Conservation (phyloP, 2,888 invertebrate species). For the Acleris holmiana region DNA sequence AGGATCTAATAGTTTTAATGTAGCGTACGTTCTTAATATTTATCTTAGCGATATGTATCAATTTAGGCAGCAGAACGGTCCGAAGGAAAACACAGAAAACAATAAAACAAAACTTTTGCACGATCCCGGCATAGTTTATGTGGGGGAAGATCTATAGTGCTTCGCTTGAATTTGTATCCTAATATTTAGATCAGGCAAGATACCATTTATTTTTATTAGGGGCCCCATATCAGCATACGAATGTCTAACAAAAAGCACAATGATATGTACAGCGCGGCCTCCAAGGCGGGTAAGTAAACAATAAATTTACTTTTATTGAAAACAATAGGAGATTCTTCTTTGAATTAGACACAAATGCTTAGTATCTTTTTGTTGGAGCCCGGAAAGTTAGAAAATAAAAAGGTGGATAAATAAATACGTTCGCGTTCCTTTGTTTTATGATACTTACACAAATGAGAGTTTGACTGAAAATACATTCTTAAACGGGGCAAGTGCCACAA, state of each 20-base stretch:
- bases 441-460: too few relatives aligned
- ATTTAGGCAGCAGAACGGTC: slow-evolving; percentile 18
- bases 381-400: background rate
- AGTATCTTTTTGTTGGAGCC: slow-evolving; percentile 21
- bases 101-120: slow-evolving; percentile 37
- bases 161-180: slow-evolving; percentile 60
- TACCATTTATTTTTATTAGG: slow-evolving; percentile 74
- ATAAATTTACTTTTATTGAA: slow-evolving; percentile 56
- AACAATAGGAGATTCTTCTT: slow-evolving; percentile 42
- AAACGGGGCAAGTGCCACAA: too few relatives aligned
- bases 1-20: background rate
- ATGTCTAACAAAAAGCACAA: slow-evolving; percentile 64
- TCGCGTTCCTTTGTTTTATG: too few relatives aligned
- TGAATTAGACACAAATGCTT: slow-evolving; percentile 38
- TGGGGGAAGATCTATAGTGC: slow-evolving; percentile 36
- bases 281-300: slow-evolving; percentile 46
- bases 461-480: too few relatives aligned
- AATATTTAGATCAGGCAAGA: slow-evolving; percentile 70
- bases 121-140: slow-evolving; percentile 35
- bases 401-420: background rate
- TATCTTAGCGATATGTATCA: slow-evolving; percentile 26
- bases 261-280: slow-evolving; percentile 53
- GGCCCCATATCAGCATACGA: slow-evolving; percentile 70
- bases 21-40: background rate
- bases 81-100: slow-evolving; percentile 33